Base-by-base conservation (phyloP, 2,113 vertebrate genomes). In the Cebus imitator region DNA sequence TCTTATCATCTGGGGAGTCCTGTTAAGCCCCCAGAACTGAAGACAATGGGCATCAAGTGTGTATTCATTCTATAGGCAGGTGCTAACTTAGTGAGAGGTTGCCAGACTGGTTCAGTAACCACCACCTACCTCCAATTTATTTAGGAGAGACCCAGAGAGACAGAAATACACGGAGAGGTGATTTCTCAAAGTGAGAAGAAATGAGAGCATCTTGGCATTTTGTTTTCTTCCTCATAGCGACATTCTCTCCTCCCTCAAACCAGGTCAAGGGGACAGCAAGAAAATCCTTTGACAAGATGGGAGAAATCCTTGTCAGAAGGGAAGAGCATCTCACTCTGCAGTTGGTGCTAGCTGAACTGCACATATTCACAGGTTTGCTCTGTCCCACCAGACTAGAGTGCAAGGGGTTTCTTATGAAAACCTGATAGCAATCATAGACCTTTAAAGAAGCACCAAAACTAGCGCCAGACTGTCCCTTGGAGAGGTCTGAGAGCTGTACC, bases 171-270 rank as follows among this genome's bases (percentile, higher is more conserved):
- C 81, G 79, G 83, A 88, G 52, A 91, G 8, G 12, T 48, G 18
- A 80, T 57, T 35, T 85, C 30, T 68, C 72, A 80, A 90, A 73
- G 66, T 75, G 50, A 94, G 35, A 87, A 94, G 55, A 79, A 93
- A 91, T 37, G 32, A 52, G 10, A 83, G 37, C 18, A 87, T 78
- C 32, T 13, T 64, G 35, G 52, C 30, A 4, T 94, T 94, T 86
- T 48, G 30, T 72, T 82, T 86, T 86, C 52, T 61, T 72, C n/a
- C n/a, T 92, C 90, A 11, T 27, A 3, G 18, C 35, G 32, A 55
- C 50, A n/a, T 76, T 91, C 37, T 40, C 17, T 72, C 27, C 40
- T 83, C 17, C 35, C 40, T 87, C 68, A 83, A 83, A n/a, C 10
- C 45, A 90, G 6, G 16, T 58, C 57, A 82, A 88, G 4, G 2